Evolutionary conservation across 2,797 vertebrate species (phyloP).

Genomic region (Sebastes flavidus): DNA sequence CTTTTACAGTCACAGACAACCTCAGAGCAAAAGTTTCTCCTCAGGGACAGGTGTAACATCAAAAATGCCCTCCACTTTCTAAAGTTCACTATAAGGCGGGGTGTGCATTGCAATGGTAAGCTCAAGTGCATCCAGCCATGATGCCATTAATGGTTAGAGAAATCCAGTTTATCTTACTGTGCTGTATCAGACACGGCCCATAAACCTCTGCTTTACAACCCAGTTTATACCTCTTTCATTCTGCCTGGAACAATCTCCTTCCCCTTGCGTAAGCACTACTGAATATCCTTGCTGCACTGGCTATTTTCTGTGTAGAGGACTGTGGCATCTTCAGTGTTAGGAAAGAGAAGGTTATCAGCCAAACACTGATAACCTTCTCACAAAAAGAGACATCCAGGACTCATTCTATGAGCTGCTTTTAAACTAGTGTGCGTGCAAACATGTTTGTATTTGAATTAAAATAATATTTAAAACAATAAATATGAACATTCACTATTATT

Average conservation of each 20-base stretch:
- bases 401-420: not conserved
- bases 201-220: constrained; percentile 71
- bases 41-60: not conserved
- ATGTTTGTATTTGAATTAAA: not conserved
- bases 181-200: constrained; percentile 60
- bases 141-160: constrained; percentile 30
- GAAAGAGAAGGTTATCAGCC: constrained; percentile 3
- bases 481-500: not conserved
- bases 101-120: not conserved
- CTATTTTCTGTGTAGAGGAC: not conserved
- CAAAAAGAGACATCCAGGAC: not conserved
- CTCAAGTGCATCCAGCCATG: constrained; percentile 29
- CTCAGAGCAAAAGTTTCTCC: not conserved
- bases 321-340: constrained; percentile 4
- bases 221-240: constrained; percentile 59
- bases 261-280: constrained; percentile 46
- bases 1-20: not conserved
- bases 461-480: not conserved
- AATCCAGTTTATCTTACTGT: constrained; percentile 43
- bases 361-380: not conserved
- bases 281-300: not conserved
- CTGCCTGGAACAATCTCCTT: constrained; percentile 41
- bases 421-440: not conserved
- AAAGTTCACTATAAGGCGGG: not conserved
- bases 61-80: constrained; percentile 8